Evolutionary conservation across 1,140 invertebrate species (phyloP).

Genomic region (Neodiprion fabricii): DNA sequence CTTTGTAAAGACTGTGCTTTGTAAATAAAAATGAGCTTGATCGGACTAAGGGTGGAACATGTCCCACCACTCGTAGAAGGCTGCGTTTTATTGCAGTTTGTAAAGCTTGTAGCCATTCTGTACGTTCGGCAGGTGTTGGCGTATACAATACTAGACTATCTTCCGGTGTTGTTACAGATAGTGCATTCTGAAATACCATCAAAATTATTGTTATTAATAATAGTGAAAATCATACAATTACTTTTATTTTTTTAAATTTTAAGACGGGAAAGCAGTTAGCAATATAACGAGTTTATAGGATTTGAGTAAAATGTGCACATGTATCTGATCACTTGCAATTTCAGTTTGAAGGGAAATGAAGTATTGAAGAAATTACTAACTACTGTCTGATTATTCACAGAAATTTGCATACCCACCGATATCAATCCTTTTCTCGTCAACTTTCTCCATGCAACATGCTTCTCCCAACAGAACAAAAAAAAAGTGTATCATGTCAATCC

Average conservation of each 20-base stretch:
- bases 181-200: constrained; percentile 63
- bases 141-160: constrained; percentile 75
- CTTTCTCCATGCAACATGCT: constrained; percentile 1
- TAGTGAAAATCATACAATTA: not conserved
- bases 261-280: too few relatives aligned
- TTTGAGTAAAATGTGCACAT: too few relatives aligned
- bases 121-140: constrained; percentile 71
- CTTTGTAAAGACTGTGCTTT: constrained; percentile 75
- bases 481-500: not conserved
- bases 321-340: too few relatives aligned
- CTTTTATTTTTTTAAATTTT: too few relatives aligned
- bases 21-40: constrained; percentile 77
- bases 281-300: too few relatives aligned
- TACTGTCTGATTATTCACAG: too few relatives aligned
- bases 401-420: not conserved
- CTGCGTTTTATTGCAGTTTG: constrained; percentile 69
- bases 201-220: constrained; percentile 13
- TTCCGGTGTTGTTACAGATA: constrained; percentile 78
- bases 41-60: constrained; percentile 72
- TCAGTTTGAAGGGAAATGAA: too few relatives aligned
- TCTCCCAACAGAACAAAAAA: not conserved
- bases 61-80: constrained; percentile 50
- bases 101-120: constrained; percentile 78
- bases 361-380: too few relatives aligned
- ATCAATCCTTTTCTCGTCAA: not conserved